Conservation (phyloP, 2,113 vertebrate genomes). For the Chrysochloris asiatica region DNA sequence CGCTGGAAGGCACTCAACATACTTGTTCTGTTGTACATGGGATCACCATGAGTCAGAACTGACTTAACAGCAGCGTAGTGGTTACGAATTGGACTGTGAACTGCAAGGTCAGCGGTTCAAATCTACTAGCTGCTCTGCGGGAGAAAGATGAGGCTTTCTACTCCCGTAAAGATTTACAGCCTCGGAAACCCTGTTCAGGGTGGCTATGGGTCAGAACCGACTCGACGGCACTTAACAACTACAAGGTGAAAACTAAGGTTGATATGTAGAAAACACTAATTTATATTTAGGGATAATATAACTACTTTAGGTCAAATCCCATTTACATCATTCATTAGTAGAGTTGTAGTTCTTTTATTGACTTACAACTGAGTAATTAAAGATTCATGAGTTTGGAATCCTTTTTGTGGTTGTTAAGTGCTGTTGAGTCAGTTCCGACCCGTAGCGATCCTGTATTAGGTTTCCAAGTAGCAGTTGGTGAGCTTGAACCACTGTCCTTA, state of each 20-base stretch:
- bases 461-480: too few species aligned
- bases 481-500: accelerated
- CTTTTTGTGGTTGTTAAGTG: too few species aligned
- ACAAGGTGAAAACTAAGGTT: accelerated
- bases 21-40: background rate
- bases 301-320: background rate
- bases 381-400: too few species aligned
- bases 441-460: background rate
- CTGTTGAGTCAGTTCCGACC: too few species aligned
- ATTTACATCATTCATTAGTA: accelerated
- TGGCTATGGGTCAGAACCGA: background rate
- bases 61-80: background rate
- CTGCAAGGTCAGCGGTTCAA: too few species aligned
- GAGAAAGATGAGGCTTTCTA: too few species aligned
- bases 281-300: accelerated
- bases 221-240: background rate
- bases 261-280: accelerated
- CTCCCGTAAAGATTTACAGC: too few species aligned
- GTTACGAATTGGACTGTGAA: too few species aligned
- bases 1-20: background rate
- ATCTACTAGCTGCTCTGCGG: too few species aligned
- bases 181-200: too few species aligned
- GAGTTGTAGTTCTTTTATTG: accelerated
- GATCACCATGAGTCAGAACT: background rate
- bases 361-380: accelerated